Evolutionary conservation across 2,797 vertebrate genomes (phyloP), one percentile per base, ranked within the genome.

Genomic region (Periophthalmus magnuspinnatus): DNA sequence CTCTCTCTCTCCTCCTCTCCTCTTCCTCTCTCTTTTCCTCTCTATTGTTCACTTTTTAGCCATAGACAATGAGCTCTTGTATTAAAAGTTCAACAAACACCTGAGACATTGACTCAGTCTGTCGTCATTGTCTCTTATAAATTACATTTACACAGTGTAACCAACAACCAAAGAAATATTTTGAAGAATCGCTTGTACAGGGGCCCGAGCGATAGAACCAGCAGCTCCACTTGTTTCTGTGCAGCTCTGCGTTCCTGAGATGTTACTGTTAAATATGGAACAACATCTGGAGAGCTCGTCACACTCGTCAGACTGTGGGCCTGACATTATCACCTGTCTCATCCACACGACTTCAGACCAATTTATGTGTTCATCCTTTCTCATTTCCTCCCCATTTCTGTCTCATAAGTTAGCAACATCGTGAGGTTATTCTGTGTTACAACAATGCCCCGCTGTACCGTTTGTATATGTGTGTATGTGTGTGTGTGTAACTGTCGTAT

Each of bases 181-280:
- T 14, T 28, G 22, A 28, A 55, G 10, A 55, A 55, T 33, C 16
- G 24, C n/a, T n/a, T n/a, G n/a, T n/a, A n/a, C n/a, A n/a, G n/a
- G n/a, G n/a, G n/a, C n/a, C n/a, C n/a, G n/a, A n/a, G 21, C 6
- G 38, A 45, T 62, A 24, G 24, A 56, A 24, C 3, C 54, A 56
- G 21, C 50, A 9, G 6, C 28, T 28, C 28, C 78, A 69, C 71
- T 71, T 71, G 76, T 83, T 88, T 75, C 82, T 71, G 45, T 80
- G 81, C 91, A 90, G 89, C 59, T 88, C 81, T 78, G 85, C 85
- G n/a, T n/a, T 85, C n/a, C n/a, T 82, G 86, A 78, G 86, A 90
- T 91, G 91, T 91, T 89, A 85, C 92, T 93, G 87, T 88, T 94
- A 93, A 94, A 94, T 94, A 94, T 94, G 94, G 93, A 94, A 94